Conservation (phyloP, 2,888 invertebrate species). For the Agrenia bidenticulata region DNA sequence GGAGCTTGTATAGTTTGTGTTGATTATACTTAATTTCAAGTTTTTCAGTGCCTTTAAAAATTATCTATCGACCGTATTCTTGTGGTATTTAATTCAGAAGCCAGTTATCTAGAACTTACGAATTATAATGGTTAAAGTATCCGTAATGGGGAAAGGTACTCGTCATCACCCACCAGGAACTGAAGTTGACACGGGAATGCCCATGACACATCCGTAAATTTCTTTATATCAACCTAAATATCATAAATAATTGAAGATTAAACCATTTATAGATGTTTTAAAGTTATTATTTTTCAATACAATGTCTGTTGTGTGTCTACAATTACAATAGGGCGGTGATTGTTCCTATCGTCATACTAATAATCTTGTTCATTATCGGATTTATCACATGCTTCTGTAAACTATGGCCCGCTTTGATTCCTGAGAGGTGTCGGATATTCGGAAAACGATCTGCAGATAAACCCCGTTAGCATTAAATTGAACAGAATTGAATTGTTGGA, state of each 20-base stretch:
- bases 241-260: background rate
- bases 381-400: conserved; percentile 13
- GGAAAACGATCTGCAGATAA: conserved; percentile 5
- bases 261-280: background rate
- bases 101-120: too few relatives aligned
- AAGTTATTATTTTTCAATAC: background rate
- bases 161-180: background rate
- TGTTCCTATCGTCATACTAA: background rate
- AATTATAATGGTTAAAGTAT: background rate
- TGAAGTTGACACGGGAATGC: background rate
- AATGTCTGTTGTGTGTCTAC: too few relatives aligned
- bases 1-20: too few relatives aligned
- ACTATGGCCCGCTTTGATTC: background rate
- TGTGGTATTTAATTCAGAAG: too few relatives aligned
- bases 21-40: too few relatives aligned
- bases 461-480: background rate
- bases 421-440: background rate
- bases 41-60: too few relatives aligned
- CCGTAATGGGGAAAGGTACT: background rate
- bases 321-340: conserved; percentile 10
- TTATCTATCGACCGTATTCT: too few relatives aligned
- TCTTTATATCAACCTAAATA: background rate
- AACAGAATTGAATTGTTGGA: background rate
- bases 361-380: background rate
- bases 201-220: conserved; percentile 9